Evolutionary conservation across 2,797 vertebrate species (phyloP).

Genomic region (Chlorospingus semifuscus): DNA sequence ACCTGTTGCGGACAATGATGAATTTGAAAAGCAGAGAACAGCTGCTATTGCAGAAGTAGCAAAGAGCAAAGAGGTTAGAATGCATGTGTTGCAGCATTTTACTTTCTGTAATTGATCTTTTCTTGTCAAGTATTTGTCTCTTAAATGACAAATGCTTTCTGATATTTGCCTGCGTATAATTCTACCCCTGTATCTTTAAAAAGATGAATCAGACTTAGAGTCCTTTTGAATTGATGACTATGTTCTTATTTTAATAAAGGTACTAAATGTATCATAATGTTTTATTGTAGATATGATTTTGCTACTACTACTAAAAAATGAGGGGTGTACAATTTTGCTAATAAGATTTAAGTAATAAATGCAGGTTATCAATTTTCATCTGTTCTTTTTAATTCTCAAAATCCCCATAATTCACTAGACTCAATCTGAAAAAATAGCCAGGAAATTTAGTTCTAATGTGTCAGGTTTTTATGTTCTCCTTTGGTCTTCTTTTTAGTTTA

Average conservation of each 20-base stretch:
- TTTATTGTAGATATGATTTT: neutral
- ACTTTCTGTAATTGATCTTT: neutral
- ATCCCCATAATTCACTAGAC: neutral
- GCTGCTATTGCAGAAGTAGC: conserved; percentile 97
- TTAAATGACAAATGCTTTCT: neutral
- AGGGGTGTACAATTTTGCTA: neutral
- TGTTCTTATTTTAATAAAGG: neutral
- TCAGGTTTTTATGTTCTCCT: conserved; percentile 9
- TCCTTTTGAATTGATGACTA: neutral
- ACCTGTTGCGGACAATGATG: conserved; percentile 86
- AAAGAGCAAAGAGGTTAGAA: conserved; percentile 93
- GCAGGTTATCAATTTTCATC: neutral
- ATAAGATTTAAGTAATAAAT: neutral
- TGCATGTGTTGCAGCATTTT: neutral
- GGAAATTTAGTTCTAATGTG: neutral
- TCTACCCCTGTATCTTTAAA: neutral
- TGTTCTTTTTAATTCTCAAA: neutral
- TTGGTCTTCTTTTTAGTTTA: conserved; percentile 36
- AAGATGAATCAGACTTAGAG: neutral
- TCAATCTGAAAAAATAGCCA: neutral
- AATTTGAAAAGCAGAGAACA: conserved; percentile 96
- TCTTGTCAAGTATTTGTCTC: neutral
- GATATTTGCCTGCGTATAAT: neutral
- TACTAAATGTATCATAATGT: neutral
- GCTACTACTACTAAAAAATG: neutral